Percentiles rank a stretch among this genome's conserved stretches.
These are phyloP conservation scores for Troilus luridus DNA, from an alignment of 2,888 invertebrate species.

Conservation along the genomic window DNA sequence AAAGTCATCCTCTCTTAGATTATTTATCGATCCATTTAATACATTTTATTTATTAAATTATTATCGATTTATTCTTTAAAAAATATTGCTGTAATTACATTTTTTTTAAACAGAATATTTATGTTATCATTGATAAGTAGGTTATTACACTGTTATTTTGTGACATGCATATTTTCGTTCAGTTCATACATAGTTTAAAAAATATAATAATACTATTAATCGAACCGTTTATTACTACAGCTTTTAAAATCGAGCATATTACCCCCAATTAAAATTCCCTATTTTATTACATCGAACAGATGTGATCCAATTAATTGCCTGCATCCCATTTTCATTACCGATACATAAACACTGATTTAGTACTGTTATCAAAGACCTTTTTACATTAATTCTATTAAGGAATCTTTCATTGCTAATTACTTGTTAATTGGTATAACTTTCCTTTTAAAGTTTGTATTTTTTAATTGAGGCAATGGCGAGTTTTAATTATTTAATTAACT, in stretches of 20 bases:
- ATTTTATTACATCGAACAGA: not conserved
- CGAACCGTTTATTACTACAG: too few species aligned
- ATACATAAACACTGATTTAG: not conserved
- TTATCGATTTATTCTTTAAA: not conserved
- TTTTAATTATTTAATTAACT: not conserved
- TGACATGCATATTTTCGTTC: too few species aligned
- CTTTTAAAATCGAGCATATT: too few species aligned
- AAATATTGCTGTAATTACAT: too few species aligned
- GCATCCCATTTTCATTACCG: not conserved
- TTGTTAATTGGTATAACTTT: not conserved
- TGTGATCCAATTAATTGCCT: not conserved
- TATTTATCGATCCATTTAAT: slow-evolving; percentile 3
- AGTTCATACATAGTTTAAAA: too few species aligned
- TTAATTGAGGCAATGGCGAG: not conserved
- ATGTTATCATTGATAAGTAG: too few species aligned
- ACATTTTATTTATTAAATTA: not conserved
- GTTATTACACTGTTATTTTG: too few species aligned
- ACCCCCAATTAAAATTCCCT: not conserved
- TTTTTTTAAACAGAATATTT: too few species aligned
- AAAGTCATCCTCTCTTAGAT: not conserved
- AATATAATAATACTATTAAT: too few species aligned
- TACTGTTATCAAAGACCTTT: not conserved
- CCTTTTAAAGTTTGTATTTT: not conserved
- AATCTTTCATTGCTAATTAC: not conserved
- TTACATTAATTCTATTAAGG: not conserved